These are phyloP conservation scores for Charadrius vociferus DNA, from an alignment of 2,113 vertebrate genomes.

Conservation along the genomic window DNA sequence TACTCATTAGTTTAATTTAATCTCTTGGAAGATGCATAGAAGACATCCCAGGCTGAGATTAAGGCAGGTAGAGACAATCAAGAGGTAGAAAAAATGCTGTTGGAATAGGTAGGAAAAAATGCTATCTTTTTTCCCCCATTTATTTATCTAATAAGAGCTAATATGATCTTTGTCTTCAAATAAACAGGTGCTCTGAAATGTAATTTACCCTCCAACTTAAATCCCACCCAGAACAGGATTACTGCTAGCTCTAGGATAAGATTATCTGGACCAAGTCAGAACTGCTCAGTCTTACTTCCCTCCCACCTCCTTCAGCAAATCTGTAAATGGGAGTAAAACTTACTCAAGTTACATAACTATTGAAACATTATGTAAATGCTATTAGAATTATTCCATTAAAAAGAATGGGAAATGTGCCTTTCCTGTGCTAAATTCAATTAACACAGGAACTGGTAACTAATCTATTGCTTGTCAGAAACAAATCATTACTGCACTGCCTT, in stretches of 20 bases:
- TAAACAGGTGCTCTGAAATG: background rate
- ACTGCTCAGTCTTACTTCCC: background rate
- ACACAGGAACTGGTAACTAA: background rate
- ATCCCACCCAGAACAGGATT: background rate
- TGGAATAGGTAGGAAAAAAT: background rate
- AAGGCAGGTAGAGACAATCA: background rate
- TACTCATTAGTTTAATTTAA: background rate
- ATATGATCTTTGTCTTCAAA: background rate
- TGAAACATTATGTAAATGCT: background rate
- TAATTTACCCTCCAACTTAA: background rate
- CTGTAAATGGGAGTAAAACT: background rate
- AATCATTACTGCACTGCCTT: background rate
- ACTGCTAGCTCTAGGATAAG: background rate
- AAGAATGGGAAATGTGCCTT: background rate
- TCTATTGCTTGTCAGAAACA: background rate
- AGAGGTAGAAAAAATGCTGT: background rate
- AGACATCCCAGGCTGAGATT: background rate
- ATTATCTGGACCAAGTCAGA: background rate
- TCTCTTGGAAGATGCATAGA: background rate
- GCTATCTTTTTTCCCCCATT: background rate
- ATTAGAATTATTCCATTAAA: background rate
- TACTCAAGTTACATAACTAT: background rate
- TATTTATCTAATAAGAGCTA: background rate
- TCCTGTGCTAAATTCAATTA: slow-evolving; percentile 28
- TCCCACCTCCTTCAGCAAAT: background rate